Evolutionary conservation across 1,140 invertebrate genomes (phyloP).

Genomic region (Orchestia grillus): DNA sequence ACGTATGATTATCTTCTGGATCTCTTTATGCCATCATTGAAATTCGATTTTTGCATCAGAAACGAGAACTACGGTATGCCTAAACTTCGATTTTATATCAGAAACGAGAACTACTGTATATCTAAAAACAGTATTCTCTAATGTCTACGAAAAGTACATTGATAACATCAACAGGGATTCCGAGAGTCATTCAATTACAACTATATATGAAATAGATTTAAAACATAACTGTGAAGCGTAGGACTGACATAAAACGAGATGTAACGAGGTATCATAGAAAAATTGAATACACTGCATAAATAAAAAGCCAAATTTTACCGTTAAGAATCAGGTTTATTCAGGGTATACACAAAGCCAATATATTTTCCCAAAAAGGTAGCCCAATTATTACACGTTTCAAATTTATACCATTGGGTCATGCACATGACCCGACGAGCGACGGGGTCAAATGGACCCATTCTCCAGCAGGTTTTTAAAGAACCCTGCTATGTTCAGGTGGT

Average conservation of each 20-base stretch:
- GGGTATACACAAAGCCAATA: background rate
- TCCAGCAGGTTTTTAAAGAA: too few species aligned
- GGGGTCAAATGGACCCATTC: too few species aligned
- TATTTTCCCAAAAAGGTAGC: background rate
- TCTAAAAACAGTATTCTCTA: background rate
- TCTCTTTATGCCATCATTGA: background rate
- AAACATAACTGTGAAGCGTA: background rate
- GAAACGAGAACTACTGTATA: background rate
- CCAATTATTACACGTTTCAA: background rate
- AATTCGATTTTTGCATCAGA: background rate
- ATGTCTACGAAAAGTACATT: background rate
- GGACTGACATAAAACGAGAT: too few species aligned
- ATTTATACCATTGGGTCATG: background rate
- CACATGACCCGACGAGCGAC: background rate
- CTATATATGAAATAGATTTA: background rate
- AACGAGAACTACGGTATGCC: background rate
- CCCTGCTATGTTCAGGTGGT: too few species aligned
- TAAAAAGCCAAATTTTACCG: background rate
- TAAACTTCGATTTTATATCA: background rate
- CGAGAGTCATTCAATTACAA: background rate
- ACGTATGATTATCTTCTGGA: background rate
- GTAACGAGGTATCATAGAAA: too few species aligned
- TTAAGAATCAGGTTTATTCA: background rate
- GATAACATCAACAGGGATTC: background rate
- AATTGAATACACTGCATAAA: background rate